Evolutionary conservation across 2,113 vertebrate genomes (phyloP), one percentile per base, ranked within the genome.

Genomic region (Oenanthe oenanthe): DNA sequence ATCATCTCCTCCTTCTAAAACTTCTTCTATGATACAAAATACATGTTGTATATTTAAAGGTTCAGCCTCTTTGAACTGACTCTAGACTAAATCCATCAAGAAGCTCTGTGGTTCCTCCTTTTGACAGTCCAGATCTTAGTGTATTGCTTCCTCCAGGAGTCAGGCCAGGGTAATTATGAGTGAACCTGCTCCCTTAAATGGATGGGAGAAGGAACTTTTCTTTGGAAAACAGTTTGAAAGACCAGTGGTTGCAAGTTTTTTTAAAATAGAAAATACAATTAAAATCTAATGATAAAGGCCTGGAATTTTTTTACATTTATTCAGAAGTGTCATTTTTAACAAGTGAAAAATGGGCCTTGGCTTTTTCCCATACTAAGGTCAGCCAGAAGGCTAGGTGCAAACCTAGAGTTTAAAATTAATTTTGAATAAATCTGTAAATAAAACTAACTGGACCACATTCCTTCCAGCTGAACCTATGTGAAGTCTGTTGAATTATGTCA

Each of bases 391-490:
- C 8, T 47, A 60, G 62, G 32, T 34, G 32, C 47, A 85, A 32
- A 45, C 42, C 32, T 50, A 34, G 54, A 68, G 19, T 65, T 92
- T 85, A 50, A 91, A 93, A 85, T 58, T 71, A 60, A 80, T 82
- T 88, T 68, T 93, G 31, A 92, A 82, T 60, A 80, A 66, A 88
- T 80, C 38, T 73, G 12, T 77, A 88, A 94, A 93, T 28, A 88
- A 90, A 94, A 68, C 34, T 38, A 76, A 74, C 29, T 48, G 67
- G 56, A 62, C 43, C 3, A 67, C 89, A 96, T 83, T 94, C 43
- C 71, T 95, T 80, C 40, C 11, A 82, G 51, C 11, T 25, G 74
- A 92, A 85, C 34, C 32, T 73, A 85, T 48, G 34, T 15, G 63
- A 85, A 88, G 47, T 19, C 47, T 77, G 40, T 63, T 61, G 56